Conservation (phyloP, 2,888 invertebrate species). For the Tipula vernalis region DNA sequence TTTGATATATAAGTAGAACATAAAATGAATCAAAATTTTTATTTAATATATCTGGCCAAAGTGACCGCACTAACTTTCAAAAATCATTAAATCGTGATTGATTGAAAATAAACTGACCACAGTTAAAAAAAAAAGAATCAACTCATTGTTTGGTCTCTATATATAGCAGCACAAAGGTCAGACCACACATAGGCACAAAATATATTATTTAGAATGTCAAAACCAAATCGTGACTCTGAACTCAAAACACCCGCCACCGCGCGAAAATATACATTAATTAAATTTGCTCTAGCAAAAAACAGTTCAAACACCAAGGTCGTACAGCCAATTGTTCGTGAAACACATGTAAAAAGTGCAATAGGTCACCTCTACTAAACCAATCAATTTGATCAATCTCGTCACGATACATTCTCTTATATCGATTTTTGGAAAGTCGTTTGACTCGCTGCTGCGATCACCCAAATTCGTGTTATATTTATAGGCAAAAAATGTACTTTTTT, state of each 20-base stretch:
- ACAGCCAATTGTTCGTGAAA: not conserved
- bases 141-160: not conserved
- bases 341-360: not conserved
- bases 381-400: not conserved
- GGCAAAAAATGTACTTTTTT: not conserved
- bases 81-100: not conserved
- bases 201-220: not conserved
- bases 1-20: too few species aligned
- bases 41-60: too few species aligned
- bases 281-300: not conserved
- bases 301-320: not conserved
- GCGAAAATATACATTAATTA: not conserved
- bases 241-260: not conserved
- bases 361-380: not conserved
- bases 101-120: not conserved
- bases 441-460: not conserved
- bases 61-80: not conserved
- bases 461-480: not conserved
- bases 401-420: not conserved
- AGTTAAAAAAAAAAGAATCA: not conserved
- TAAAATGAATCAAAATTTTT: too few species aligned
- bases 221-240: not conserved
- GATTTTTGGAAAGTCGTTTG: not conserved
- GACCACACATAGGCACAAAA: not conserved
- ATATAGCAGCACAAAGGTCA: not conserved